Evolutionary conservation across 2,797 vertebrate genomes (phyloP), one percentile per base, ranked within the genome.

Genomic region (Bothrops alternatus): DNA sequence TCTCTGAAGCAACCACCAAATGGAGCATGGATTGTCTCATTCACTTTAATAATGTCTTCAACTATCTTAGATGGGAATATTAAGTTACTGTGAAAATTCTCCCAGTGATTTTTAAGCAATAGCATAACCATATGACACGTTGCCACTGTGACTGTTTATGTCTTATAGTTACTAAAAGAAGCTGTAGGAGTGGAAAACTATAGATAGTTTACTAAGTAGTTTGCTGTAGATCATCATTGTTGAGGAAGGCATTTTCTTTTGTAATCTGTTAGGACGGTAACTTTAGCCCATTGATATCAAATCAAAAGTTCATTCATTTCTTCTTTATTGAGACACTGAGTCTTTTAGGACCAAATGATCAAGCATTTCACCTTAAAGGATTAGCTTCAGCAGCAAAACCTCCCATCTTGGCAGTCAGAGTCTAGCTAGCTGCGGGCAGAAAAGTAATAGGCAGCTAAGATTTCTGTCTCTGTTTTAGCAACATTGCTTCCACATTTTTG

Each of bases 151-250:
- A 91, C 82, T 93, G 92, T 94, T 94, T 91, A 93, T 94, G 26
- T 93, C 94, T 91, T 87, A 23, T 42, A 86, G 78, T 65, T 47
- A 86, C 90, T 60, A 47, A 92, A 94, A 91, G 90, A 42, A 87
- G 89, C 88, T 87, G 87, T 93, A 94, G 90, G 93, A 96, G 95
- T 91, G 95, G 96, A 95, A 96, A 92, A 93, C 93, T 92, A 73
- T 73, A 96, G 93, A 89, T 87, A 55, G n/a, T 32, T 63, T 23
- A 69, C 8, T 93, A 91, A 93, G 61, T 94, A 90, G 92, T 94
- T 94, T 53, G 92, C 94, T 94, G 93, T 96, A 93, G 92, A 88
- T 94, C 89, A 94, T 93, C 0, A 2, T 90, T 94, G 82, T 50
- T 94, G 91, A 92, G 91, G 95, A 95, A 96, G 88, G 85, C 32